Evolutionary conservation across 1,140 invertebrate genomes (phyloP).

Genomic region (Drosophila teissieri): DNA sequence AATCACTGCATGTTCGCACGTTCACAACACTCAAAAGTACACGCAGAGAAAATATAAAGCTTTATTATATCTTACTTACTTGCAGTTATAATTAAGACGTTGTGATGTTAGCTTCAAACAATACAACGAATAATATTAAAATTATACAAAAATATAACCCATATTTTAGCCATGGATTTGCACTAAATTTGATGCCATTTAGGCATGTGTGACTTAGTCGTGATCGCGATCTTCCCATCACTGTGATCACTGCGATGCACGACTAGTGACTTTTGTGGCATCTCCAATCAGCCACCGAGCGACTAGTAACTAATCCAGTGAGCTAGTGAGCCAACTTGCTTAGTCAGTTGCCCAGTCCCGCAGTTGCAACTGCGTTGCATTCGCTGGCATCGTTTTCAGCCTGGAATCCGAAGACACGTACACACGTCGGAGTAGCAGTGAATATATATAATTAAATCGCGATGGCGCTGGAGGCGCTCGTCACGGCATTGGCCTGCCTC

Average conservation of each 20-base stretch:
- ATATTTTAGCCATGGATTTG: no score
- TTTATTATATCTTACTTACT: no score
- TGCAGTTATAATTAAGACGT: no score
- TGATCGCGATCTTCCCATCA: background rate
- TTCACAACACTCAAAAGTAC: background rate
- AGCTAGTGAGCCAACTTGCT: slow-evolving; percentile 4
- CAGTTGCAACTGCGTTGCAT: slow-evolving; percentile 35
- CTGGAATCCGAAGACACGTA: background rate
- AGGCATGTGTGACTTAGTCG: no score
- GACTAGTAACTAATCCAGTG: slow-evolving; percentile 12
- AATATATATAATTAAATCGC: background rate
- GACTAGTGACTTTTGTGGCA: slow-evolving; percentile 12
- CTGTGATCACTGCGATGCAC: slow-evolving; percentile 7
- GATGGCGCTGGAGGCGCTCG: slow-evolving; percentile 58
- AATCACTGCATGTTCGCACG: slow-evolving; percentile 1
- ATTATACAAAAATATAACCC: no score
- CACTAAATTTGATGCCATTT: no score
- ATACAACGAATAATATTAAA: no score
- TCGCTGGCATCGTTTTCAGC: slow-evolving; percentile 6
- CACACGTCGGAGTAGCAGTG: no score
- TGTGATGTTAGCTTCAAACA: no score
- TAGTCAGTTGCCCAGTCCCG: slow-evolving; percentile 10
- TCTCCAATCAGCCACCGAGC: slow-evolving; percentile 12
- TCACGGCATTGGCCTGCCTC: slow-evolving; percentile 68
- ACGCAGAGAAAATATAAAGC: background rate